Evolutionary conservation across 2,797 vertebrate species (phyloP), one percentile per base, ranked within the genome.

Genomic region (Channallabes apus): DNA sequence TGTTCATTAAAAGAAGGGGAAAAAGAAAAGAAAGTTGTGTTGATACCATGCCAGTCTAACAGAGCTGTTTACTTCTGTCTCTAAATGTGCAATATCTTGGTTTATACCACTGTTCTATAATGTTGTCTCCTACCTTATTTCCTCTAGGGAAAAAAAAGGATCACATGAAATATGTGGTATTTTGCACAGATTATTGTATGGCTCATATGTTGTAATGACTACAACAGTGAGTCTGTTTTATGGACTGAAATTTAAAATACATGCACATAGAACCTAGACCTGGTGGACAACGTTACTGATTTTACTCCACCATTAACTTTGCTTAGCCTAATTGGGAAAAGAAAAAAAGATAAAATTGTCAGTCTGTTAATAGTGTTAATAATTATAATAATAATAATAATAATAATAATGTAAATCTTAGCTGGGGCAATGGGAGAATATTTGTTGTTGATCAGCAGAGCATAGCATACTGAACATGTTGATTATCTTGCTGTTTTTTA

Each of bases 71-170:
- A 93, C 92, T 75, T 94, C 91, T 88, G 94, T 94, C 92, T 92
- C 20, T 84, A 90, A 89, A 90, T 95, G 94, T 95, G 93, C 93
- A 94, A 93, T 94, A 93, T 90, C 90, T 94, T 91, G 91, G 92
- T 92, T 91, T n/a, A 86, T 90, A 89, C 89, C 79, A 86, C 86
- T 90, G 88, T 92, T 91, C 89, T 88, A 90, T 87, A 90, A 91
- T 93, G 91, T 93, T 88, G 86, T 90, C 91, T 90, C 90, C 91
- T 91, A 91, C 89, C 93, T 91, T 91, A 90, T 81, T 92, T 89
- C 91, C 92, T 93, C 90, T 89, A 87, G 78, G 18, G 87, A 64
- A 61, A 88, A 88, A 61, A 88, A 58, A 61, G 35, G 82, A 83
- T 88, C 72, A 84, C 69, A 71, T 68, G 82, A 84, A 85, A 83